These are phyloP conservation scores for Pseudotriccus pelzelni DNA, from an alignment of 2,797 vertebrate species.

Conservation along the genomic window DNA sequence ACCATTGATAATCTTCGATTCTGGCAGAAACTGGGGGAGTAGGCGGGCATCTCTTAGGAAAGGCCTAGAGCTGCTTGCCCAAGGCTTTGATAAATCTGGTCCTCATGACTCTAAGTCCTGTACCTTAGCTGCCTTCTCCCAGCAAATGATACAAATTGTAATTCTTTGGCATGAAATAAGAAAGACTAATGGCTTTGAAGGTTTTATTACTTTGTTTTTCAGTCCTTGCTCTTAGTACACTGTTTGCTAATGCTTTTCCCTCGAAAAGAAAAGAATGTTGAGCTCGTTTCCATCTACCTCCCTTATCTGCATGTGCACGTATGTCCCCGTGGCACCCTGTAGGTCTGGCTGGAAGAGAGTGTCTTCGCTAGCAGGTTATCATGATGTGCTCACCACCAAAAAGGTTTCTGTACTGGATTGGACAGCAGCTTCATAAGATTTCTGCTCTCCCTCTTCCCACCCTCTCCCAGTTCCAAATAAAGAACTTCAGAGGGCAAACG, in stretches of 20 bases:
- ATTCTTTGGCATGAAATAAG: neutral
- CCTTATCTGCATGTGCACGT: rapidly evolving
- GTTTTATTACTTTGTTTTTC: neutral
- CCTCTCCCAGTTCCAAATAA: neutral
- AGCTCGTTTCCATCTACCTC: neutral
- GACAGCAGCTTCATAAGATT: neutral
- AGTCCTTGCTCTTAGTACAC: neutral
- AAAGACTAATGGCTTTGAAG: neutral
- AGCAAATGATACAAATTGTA: neutral
- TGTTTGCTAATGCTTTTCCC: neutral
- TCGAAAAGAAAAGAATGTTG: neutral
- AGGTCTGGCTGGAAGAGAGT: neutral
- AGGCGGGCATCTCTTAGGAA: neutral
- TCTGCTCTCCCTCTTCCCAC: neutral
- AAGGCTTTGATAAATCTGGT: neutral
- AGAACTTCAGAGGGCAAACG: neutral
- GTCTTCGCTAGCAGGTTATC: neutral
- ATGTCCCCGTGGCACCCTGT: rapidly evolving
- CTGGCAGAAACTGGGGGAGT: neutral
- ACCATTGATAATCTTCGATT: neutral
- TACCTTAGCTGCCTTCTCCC: neutral
- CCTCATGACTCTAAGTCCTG: neutral
- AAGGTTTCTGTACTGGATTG: neutral
- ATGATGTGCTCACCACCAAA: neutral
- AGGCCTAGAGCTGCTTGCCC: neutral